Percentiles rank a stretch among this genome's conserved stretches.
These are phyloP conservation scores for Musca vetustissima DNA, from an alignment of 1,140 invertebrate species.

Conservation along the genomic window DNA sequence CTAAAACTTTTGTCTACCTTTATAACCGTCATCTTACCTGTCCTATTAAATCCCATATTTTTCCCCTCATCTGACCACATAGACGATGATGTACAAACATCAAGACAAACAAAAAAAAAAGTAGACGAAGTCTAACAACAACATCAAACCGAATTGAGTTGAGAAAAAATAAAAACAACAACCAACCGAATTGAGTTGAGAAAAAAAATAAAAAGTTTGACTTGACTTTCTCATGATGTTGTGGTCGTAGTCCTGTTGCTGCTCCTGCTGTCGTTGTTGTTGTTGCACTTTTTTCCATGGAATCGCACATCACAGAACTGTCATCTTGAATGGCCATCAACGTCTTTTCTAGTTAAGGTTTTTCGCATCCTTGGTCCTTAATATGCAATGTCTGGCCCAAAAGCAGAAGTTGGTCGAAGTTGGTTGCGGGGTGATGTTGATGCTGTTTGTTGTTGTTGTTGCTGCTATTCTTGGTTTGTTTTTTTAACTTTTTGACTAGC, in stretches of 20 bases:
- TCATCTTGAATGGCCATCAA: slow-evolving; percentile 19
- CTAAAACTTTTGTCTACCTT: not conserved
- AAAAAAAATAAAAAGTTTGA: not conserved
- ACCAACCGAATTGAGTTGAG: no score
- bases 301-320: slow-evolving; percentile 6
- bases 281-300: no score
- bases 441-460: no score
- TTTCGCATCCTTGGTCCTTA: no score
- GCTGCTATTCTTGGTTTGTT: not conserved
- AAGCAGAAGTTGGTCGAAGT: no score
- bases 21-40: not conserved
- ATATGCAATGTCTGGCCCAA: no score
- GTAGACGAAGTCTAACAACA: no score
- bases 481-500: slow-evolving; percentile 16
- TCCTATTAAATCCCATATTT: slow-evolving; percentile 11
- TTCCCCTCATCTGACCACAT: not conserved
- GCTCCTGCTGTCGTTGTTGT: no score
- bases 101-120: not conserved
- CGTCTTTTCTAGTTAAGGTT: not conserved
- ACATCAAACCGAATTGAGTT: no score
- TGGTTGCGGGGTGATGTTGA: not conserved
- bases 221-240: not conserved
- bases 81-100: not conserved
- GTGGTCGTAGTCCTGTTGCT: not conserved
- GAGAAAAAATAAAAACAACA: no score